phyloP scores from a whole-genome alignment of 2,888 invertebrate genomes.

The Yponomeuta evonymella region DNA sequence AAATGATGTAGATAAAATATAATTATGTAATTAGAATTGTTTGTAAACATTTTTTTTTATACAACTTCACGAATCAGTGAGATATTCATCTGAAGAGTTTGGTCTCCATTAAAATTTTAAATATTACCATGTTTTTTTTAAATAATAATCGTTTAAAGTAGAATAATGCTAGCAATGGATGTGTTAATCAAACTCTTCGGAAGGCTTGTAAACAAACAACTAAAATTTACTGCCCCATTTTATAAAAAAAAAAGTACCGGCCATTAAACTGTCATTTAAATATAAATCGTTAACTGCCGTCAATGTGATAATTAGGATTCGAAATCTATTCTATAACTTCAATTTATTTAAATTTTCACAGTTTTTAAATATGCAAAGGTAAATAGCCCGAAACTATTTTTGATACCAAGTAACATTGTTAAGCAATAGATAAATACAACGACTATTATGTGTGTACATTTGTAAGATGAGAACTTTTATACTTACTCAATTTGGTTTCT shows the following conservation, averaged over 20 bases:
- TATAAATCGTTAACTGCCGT: conserved; percentile 38
- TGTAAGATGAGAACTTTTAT: background rate
- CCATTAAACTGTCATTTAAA: conserved; percentile 27
- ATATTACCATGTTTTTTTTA: background rate
- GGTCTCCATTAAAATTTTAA: background rate
- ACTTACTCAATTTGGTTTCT: background rate
- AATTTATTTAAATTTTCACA: background rate
- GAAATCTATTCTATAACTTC: conserved; percentile 6
- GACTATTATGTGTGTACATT: background rate
- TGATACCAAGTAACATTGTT: conserved; percentile 15
- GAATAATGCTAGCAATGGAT: background rate
- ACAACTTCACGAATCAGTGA: background rate
- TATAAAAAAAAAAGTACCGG: conserved; percentile 20
- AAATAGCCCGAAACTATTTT: conserved; percentile 16
- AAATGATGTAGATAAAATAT: conserved; percentile 63
- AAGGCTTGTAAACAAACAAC: background rate
- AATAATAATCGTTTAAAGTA: background rate
- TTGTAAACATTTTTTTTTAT: conserved; percentile 38
- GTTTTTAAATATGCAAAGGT: background rate
- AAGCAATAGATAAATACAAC: conserved; percentile 10
- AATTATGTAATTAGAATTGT: conserved; percentile 56
- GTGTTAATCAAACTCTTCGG: background rate
- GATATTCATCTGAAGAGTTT: conserved; percentile 8
- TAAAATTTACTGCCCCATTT: conserved; percentile 15
- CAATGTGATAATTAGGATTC: conserved; percentile 25